These are phyloP conservation scores for Drosophila sulfurigaster DNA, from an alignment of 1,140 invertebrate species.

Conservation along the genomic window DNA sequence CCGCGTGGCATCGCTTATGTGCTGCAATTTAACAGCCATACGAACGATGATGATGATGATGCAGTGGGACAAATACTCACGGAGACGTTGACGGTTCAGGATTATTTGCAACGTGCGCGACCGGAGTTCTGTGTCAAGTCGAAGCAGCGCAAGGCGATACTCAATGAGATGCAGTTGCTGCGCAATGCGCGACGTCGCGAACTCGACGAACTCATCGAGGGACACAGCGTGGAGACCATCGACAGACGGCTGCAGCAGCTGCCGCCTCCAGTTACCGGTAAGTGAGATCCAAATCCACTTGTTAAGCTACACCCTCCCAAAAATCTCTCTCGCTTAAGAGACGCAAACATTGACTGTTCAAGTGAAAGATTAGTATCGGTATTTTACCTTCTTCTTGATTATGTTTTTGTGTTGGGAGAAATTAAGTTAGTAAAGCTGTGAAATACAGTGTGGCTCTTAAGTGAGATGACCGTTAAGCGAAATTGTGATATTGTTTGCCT, in stretches of 20 bases:
- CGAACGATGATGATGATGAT: background rate
- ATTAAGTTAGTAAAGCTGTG: too few relatives aligned
- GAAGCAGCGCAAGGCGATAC: constrained; percentile 77
- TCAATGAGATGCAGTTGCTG: constrained; percentile 77
- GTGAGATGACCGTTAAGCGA: too few relatives aligned
- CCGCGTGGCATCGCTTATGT: constrained; percentile 62
- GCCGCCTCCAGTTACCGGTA: constrained; percentile 72
- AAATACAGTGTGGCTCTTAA: too few relatives aligned
- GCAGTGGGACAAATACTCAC: constrained; percentile 27
- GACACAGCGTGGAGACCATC: constrained; percentile 56
- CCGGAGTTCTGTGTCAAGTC: constrained; percentile 73
- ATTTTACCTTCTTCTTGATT: too few relatives aligned
- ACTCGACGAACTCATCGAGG: constrained; percentile 67
- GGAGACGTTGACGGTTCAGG: constrained; percentile 57
- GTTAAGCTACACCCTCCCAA: background rate
- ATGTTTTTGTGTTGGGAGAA: too few relatives aligned
- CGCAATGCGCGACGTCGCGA: constrained; percentile 63
- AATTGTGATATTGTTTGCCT: too few relatives aligned
- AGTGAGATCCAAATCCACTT: constrained; percentile 5
- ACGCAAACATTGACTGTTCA: too few relatives aligned
- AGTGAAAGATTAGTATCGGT: too few relatives aligned
- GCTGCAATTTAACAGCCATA: constrained; percentile 23
- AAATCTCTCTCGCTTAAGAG: too few relatives aligned
- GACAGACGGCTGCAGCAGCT: constrained; percentile 60
- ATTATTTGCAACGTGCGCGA: constrained; percentile 68